Evolutionary conservation across 2,113 vertebrate species (phyloP).

Genomic region (Silurus asotus): DNA sequence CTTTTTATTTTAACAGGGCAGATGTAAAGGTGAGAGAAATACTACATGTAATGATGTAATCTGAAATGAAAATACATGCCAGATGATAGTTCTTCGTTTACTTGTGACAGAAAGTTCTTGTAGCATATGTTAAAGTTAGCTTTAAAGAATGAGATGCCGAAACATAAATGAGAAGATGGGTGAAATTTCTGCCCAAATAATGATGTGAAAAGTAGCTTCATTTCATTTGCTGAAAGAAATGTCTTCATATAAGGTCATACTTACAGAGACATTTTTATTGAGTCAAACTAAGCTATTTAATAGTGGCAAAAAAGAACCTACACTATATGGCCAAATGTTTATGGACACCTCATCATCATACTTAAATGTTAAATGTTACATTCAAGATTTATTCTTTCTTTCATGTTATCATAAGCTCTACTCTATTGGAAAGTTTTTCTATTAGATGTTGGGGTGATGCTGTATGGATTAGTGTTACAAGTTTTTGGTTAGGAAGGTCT

Average conservation of each 20-base stretch:
- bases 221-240: background rate
- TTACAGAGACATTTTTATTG: background rate
- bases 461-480: background rate
- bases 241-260: background rate
- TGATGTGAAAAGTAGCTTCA: background rate
- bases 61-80: background rate
- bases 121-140: background rate
- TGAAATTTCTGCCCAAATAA: slow-evolving; percentile 1
- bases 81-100: background rate
- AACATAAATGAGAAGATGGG: background rate
- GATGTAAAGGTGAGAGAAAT: background rate
- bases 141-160: background rate
- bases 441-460: background rate
- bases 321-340: background rate
- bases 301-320: background rate
- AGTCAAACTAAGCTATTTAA: background rate
- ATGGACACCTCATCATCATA: background rate
- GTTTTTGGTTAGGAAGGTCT: background rate
- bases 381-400: background rate
- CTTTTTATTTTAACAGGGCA: background rate
- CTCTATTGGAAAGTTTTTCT: background rate
- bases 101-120: background rate
- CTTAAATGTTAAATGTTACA: background rate
- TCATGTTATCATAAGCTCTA: background rate
- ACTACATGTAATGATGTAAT: background rate